phyloP scores from a whole-genome alignment of 35 echinoderm and acorn worm species.

The Amphiura filiformis region DNA sequence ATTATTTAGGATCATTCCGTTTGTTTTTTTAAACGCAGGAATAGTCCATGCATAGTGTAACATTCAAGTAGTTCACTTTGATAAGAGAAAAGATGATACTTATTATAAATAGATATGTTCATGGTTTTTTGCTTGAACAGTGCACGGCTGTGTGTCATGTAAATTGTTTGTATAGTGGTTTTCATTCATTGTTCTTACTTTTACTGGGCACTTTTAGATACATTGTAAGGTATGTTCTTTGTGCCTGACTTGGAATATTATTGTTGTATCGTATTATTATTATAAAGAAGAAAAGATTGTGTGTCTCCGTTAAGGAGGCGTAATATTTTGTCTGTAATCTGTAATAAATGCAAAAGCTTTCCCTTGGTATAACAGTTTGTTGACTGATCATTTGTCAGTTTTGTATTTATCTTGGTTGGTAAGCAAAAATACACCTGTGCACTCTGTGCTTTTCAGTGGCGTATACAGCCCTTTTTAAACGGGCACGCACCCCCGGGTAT shows the following conservation, averaged over 20 bases:
- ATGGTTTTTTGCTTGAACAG: neutral
- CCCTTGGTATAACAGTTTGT: neutral
- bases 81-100: neutral
- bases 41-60: neutral
- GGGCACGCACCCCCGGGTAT: no score
- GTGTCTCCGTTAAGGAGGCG: neutral
- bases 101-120: neutral
- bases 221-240: neutral
- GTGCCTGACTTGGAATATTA: conserved; percentile 9
- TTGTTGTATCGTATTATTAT: conserved; percentile 11
- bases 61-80: conserved; percentile 1
- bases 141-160: neutral
- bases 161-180: neutral
- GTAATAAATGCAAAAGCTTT: conserved; percentile 14
- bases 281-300: neutral
- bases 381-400: no score
- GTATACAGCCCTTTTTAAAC: no score
- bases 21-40: neutral
- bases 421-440: no score
- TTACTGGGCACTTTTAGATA: conserved; percentile 1
- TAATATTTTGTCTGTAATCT: conserved; percentile 12
- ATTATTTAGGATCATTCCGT: neutral
- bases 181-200: neutral
- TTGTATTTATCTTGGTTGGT: no score
- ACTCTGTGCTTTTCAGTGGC: no score